Evolutionary conservation across 2,888 invertebrate species (phyloP), one percentile per base, ranked within the genome.

Genomic region (Altica lythri): DNA sequence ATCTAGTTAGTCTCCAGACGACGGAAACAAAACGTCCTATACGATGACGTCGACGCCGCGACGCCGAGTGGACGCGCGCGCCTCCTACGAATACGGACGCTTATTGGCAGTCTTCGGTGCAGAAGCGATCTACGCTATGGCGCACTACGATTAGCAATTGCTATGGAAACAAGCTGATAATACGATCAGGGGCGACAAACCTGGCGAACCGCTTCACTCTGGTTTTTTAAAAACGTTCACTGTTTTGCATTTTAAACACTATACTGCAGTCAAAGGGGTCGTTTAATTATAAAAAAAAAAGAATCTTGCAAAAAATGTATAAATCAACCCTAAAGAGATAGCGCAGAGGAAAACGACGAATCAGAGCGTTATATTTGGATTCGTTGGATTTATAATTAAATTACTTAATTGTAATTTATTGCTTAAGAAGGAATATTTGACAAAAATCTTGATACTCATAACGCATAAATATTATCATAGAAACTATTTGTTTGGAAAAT

Each of bases 91-190:
- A 22, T 76, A 76, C 74, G 73, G 76, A 73, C 74, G 53, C 58
- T 51, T 53, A 73, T 73, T 73, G 73, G 75, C 71, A 74, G 73
- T 70, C 72, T 71, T 66, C 66, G 71, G 69, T 70, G 73, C 72
- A 71, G 72, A 72, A 72, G 71, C 67, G 69, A 73, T 74, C 68
- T 70, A 43, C 14, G 40, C 30, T 72, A 73, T 73, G 72, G 75
- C 75, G 76, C 76, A 75, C 75, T 73, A 75, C 78, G 79, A 79
- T 80, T 80, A 80, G 79, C 80, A 78, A 80, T 81, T 79, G 77
- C 80, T 79, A 80, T 80, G 80, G 80, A 77, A 80, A 81, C 80
- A 78, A 77, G 76, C 77, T 76, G 79, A 78, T 80, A 79, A 80
- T 58, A 46, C 79, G 78, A 58, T 58, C 58, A 55, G 48, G 58